phyloP scores from a whole-genome alignment of 2,113 vertebrate genomes.

The Channa maculata region DNA sequence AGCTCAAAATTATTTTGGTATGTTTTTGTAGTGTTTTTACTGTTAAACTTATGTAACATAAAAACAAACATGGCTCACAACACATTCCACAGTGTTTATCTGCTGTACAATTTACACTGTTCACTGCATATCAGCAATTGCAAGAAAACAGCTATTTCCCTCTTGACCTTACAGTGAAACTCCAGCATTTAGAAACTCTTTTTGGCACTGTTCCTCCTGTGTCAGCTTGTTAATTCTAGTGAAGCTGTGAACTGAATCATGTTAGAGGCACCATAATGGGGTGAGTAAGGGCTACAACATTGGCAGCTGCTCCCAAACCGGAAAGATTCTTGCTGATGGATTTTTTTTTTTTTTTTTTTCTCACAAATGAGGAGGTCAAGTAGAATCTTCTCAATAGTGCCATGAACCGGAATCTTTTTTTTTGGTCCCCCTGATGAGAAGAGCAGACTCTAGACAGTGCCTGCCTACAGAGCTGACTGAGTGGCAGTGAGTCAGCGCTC shows the following conservation, averaged over 20 bases:
- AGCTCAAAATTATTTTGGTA: too few species aligned
- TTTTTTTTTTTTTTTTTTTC: slow-evolving; percentile 24
- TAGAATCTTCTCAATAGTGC: slow-evolving; percentile 48
- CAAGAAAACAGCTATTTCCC: slow-evolving; percentile 27
- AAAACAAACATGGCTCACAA: not conserved
- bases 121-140: not conserved
- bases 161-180: slow-evolving; percentile 61
- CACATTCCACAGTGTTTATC: slow-evolving; percentile 3
- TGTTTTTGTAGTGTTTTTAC: not conserved
- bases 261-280: slow-evolving; percentile 41
- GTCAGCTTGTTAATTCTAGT: slow-evolving; percentile 58
- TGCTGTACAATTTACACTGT: slow-evolving; percentile 9
- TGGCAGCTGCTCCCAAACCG: slow-evolving; percentile 59
- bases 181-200: slow-evolving; percentile 52
- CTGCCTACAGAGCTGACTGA: slow-evolving; percentile 57
- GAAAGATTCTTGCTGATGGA: slow-evolving; percentile 64
- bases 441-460: slow-evolving; percentile 62
- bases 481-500: slow-evolving; percentile 75
- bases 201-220: slow-evolving; percentile 52
- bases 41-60: not conserved
- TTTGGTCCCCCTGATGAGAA: slow-evolving; percentile 21
- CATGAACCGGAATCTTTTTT: slow-evolving; percentile 56
- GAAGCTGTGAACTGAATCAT: slow-evolving; percentile 67
- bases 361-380: slow-evolving; percentile 51
- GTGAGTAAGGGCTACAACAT: slow-evolving; percentile 40